Base-by-base conservation (phyloP, 2,113 vertebrate genomes). In the Xenopus laevis region DNA sequence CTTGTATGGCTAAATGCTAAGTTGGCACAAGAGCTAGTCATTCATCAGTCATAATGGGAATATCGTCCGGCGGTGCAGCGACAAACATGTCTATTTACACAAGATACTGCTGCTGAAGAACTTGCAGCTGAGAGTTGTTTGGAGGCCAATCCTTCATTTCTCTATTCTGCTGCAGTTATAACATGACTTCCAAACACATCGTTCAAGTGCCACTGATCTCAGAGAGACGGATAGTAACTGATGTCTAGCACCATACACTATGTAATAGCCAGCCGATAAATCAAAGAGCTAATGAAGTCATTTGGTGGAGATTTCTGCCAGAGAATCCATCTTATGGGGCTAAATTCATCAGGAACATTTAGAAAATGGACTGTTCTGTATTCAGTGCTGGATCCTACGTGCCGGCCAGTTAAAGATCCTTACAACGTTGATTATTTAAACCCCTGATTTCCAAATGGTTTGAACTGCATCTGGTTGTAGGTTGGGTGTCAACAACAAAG, bases 81-180 rank as follows among this genome's bases (percentile, higher is more conserved):
- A 27, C 23, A 27, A 27, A 27, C 23, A 27, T 27, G 23, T 27
- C 23, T 27, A 27, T 27, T 27, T 27, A 27, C 23, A 27, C 23
- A 27, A 27, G 74, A 78, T 68, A 77, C 23, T 27, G 23, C 23
- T 27, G 23, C 23, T n/a, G n/a, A n/a, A 69, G 76, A 80, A 79
- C 83, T 86, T 58, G 78, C 75, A 77, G 78, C 79, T 40, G 76
- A 50, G 61, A 44, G 16, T 27, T 79, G 65, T 71, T 78, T 82
- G 65, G 74, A 79, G 77, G 68, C 82, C 79, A 81, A 55, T 53
- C 70, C 81, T 84, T 82, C 57, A 18, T 70, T 85, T 85, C 53
- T 61, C n/a, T n/a, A n/a, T n/a, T n/a, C 84, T 84, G 80, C 67
- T 83, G 81, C 85, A 79, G 81, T 68, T 81, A 78, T 70, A 79